Conservation (phyloP, 2,797 vertebrate species). For the Carapus acus region DNA sequence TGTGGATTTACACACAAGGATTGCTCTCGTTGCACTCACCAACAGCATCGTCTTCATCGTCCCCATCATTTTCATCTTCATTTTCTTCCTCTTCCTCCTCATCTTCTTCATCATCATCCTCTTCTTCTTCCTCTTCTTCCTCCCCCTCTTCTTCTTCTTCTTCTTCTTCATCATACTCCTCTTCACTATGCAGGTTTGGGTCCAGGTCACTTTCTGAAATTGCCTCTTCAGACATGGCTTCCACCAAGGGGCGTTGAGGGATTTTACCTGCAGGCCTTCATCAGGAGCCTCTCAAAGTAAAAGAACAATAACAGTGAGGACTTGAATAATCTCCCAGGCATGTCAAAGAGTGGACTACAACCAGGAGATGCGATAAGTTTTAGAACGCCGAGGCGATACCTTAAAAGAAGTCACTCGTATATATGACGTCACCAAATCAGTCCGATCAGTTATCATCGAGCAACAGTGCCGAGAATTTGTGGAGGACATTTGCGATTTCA, state of each 20-base stretch:
- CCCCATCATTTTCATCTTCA: conserved; percentile 67
- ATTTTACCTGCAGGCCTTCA: conserved; percentile 92
- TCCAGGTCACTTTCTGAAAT: conserved; percentile 97
- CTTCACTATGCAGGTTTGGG: conserved; percentile 82
- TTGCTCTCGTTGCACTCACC: too few species aligned
- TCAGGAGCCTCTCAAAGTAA: conserved; percentile 57
- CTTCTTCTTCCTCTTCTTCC: conserved; percentile 65
- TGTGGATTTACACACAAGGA: too few species aligned
- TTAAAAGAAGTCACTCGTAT: too few species aligned
- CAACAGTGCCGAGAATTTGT: too few species aligned
- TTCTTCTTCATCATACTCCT: conserved; percentile 69
- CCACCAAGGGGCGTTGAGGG: conserved; percentile 78
- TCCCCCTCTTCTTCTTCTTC: conserved; percentile 62
- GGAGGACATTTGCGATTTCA: too few species aligned
- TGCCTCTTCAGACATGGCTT: conserved; percentile 97
- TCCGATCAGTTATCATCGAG: too few species aligned
- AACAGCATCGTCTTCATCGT: conserved; percentile 60
- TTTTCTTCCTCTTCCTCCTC: conserved; percentile 69
- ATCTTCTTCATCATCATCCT: conserved; percentile 67
- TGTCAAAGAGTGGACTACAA: too few species aligned
- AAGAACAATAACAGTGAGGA: conserved; percentile 5
- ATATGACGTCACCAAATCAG: too few species aligned
- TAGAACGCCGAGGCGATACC: too few species aligned
- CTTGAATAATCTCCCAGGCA: too few species aligned
- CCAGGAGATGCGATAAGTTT: too few species aligned